A percentile compares a stretch with the other conserved stretches of the same genome.
phyloP scores from a whole-genome alignment of 2,113 vertebrate genomes.

The Suncus etruscus region DNA sequence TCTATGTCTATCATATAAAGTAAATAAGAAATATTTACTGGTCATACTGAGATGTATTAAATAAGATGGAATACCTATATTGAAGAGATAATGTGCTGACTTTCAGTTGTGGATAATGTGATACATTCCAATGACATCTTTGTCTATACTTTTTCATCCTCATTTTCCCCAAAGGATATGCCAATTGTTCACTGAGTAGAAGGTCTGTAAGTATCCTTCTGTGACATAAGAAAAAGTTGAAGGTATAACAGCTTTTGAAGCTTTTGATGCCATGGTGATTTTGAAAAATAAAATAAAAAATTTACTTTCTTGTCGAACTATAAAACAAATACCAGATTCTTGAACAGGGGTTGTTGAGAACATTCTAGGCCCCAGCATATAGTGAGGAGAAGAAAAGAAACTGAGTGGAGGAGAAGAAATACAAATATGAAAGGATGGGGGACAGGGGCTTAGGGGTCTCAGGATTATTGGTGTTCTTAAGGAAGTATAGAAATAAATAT shows the following conservation, averaged over 20 bases:
- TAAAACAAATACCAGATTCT: too few relatives aligned
- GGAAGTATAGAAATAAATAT: too few relatives aligned
- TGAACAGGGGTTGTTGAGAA: too few relatives aligned
- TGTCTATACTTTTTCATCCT: background rate
- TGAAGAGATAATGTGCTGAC: slow-evolving; percentile 46
- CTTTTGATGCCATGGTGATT: slow-evolving; percentile 1
- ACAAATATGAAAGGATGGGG: too few relatives aligned
- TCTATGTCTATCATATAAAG: background rate
- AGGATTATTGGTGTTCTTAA: too few relatives aligned
- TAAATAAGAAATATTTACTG: slow-evolving; percentile 35
- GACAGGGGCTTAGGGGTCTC: too few relatives aligned
- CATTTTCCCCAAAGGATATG: background rate
- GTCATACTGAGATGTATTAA: slow-evolving; percentile 7
- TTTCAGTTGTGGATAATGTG: slow-evolving; percentile 30
- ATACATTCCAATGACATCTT: slow-evolving; percentile 34
- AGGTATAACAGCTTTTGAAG: slow-evolving; percentile 35
- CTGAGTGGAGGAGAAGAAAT: too few relatives aligned
- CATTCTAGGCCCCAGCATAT: too few relatives aligned
- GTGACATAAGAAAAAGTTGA: slow-evolving; percentile 24
- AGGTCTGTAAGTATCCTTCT: background rate
- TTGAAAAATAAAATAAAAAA: background rate
- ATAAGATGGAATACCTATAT: slow-evolving; percentile 42
- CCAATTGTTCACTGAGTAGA: slow-evolving; percentile 45
- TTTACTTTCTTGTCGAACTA: too few relatives aligned
- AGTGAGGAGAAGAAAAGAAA: too few relatives aligned